Base-by-base conservation (phyloP, 1,140 invertebrate species). In the Oncopeltus fasciatus region DNA sequence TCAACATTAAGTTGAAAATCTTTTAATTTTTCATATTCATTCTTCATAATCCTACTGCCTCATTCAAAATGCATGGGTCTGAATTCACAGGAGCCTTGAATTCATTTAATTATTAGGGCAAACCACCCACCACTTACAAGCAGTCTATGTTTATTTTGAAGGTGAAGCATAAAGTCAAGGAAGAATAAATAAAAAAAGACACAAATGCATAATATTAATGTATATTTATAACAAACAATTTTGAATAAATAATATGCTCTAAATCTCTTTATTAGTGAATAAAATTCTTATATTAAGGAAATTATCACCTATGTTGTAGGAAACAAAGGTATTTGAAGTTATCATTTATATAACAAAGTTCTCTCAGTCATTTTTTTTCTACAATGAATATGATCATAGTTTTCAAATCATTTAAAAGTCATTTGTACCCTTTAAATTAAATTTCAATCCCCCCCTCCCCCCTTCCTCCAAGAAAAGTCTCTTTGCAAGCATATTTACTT, bases 161-260 rank as follows among this genome's bases (percentile, higher is more conserved):
- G n/a, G n/a, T n/a, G n/a, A n/a, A n/a, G n/a, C n/a, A n/a, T n/a
- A n/a, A n/a, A n/a, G n/a, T n/a, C n/a, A n/a, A n/a, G n/a, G n/a
- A 38, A 38, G 31, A 8, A 38, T 8, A 38, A 14, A 14, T 38
- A 38, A 38, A 38, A 8, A 38, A 38, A 38, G 14, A 5, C 5
- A 38, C 5, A 38, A 8, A 31, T 57, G 56, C 26, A 57, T 57
- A 57, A 33, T 57, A 57, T 57, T 57, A 57, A 57, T 57, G 56
- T 57, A 57, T 57, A 57, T 57, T 53, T 53, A 38, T 57, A 57
- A 57, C 56, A 57, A 57, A 57, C 56, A 57, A 57, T 57, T 57
- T 57, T 57, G 56, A 57, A 57, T 57, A 57, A 57, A 57, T 57
- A 57, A 57, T 57, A 33, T 33, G 28, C 56, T 57, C 31, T 38